Evolutionary conservation across 2,888 invertebrate species (phyloP), one percentile per base, ranked within the genome.

Genomic region (Lysandra bellargus): DNA sequence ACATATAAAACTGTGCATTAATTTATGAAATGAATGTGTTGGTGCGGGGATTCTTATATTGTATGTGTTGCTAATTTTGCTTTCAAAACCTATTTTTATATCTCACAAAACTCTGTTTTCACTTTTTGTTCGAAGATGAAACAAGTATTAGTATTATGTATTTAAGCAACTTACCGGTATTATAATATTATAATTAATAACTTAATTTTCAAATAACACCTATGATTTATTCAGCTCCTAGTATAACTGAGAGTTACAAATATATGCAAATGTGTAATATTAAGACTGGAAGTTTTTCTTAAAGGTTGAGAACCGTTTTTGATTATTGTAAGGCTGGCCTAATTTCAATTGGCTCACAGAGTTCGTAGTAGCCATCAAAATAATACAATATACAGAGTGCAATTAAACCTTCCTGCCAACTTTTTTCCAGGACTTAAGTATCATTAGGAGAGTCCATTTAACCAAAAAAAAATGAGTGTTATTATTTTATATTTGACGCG

Each of bases 231-330:
- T 64, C 4, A 2, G 6, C 61, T 61, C 61, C 23, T 61, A 61
- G 61, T 61, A n/a, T 49, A 61, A 23, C 9, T 30, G 7, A 64
- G 9, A 64, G 64, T 4, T 17, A 57, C 64, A 12, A 30, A 64
- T 17, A 64, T 64, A 30, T 61, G 9, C 64, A 12, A 64, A 9
- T 64, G 23, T 23, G 64, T 61, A 61, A 64, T 64, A 30, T 64
- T 23, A 12, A 64, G 64, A 64, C 64, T 64, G 64, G 30, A 64
- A 30, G 30, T 64, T 64, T 7, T 64, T 61, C 61, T 23, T 9
- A 64, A 64, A 64, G 64, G 64, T 64, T 64, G 30, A 64, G 30
- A 64, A 64, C 64, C 61, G 23, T 64, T 64, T 64, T 64, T 64
- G 9, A 64, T 7, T 23, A 3, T 7, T 30, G 64, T 30, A 64